Percentiles rank a stretch among this genome's conserved stretches.
phyloP scores from a whole-genome alignment of 2,888 invertebrate genomes.

The Polydesmus complanatus region DNA sequence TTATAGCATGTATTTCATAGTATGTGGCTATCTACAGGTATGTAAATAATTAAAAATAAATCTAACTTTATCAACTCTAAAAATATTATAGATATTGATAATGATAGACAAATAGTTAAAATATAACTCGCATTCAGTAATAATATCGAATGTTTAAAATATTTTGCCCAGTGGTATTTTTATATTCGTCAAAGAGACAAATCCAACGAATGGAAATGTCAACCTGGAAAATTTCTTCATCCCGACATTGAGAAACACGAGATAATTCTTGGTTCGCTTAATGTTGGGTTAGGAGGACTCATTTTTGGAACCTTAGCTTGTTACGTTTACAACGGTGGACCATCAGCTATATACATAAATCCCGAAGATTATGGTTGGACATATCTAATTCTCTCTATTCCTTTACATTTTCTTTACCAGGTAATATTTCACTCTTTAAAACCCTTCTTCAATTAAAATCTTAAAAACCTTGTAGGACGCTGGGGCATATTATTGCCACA shows the following conservation, averaged over 20 bases:
- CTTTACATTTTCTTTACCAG: constrained; percentile 47
- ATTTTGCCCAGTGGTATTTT: constrained; percentile 64
- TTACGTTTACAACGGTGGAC: constrained; percentile 52
- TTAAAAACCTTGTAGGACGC: constrained; percentile 9
- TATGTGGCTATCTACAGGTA: constrained; percentile 55
- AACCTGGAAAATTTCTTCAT: constrained; percentile 51
- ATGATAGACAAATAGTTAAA: too few relatives aligned
- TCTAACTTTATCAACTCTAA: too few relatives aligned
- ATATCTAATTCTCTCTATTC: constrained; percentile 51
- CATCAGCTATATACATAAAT: constrained; percentile 48
- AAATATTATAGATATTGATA: not conserved
- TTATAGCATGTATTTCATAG: constrained; percentile 45
- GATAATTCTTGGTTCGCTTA: constrained; percentile 45
- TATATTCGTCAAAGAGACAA: constrained; percentile 47
- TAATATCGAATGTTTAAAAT: too few relatives aligned
- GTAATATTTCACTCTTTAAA: constrained; percentile 29
- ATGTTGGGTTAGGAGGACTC: constrained; percentile 30
- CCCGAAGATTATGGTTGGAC: constrained; percentile 47
- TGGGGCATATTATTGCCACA: constrained; percentile 37
- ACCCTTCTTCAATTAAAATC: not conserved
- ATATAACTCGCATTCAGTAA: too few relatives aligned
- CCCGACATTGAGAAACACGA: constrained; percentile 54
- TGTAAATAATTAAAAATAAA: constrained; percentile 25
- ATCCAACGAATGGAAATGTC: constrained; percentile 57
- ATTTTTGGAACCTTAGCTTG: constrained; percentile 47